A percentile compares a stretch with the other conserved stretches of the same genome.
Conservation (phyloP, 1,140 invertebrate species). For the Hypothenemus hampei region DNA sequence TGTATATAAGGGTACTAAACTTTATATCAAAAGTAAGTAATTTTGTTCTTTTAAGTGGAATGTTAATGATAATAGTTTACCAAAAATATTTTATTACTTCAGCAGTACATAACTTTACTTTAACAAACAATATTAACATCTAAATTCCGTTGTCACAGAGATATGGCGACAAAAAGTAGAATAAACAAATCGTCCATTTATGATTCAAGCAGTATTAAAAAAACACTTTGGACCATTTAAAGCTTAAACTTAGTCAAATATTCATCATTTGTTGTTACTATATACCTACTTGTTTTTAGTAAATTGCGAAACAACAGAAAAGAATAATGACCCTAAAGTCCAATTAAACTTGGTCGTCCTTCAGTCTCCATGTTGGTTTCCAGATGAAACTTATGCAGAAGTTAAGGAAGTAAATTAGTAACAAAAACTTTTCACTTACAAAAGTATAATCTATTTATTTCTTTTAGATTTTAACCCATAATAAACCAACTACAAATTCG, state of each 20-base stretch:
- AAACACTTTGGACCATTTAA: no score
- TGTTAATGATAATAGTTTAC: no score
- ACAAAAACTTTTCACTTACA: background rate
- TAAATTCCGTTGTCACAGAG: no score
- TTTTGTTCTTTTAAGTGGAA: no score
- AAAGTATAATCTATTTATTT: background rate
- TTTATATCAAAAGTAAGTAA: slow-evolving; percentile 45
- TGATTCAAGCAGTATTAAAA: no score
- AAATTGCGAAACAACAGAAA: slow-evolving; percentile 36
- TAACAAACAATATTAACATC: no score
- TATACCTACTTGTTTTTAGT: slow-evolving; percentile 35
- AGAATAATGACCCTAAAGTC: slow-evolving; percentile 33
- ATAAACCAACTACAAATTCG: slow-evolving; percentile 12
- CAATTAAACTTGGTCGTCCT: slow-evolving; percentile 37
- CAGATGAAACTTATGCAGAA: slow-evolving; percentile 27
- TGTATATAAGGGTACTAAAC: slow-evolving; percentile 44
- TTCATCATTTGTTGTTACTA: no score
- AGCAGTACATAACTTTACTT: no score
- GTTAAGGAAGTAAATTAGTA: slow-evolving; percentile 34
- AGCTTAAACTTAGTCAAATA: no score
- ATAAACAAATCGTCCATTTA: no score
- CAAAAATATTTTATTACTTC: no score
- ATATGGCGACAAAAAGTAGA: no score
- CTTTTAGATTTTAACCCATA: slow-evolving; percentile 18
- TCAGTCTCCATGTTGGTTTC: slow-evolving; percentile 41